phyloP scores from a whole-genome alignment of 2,113 vertebrate species.

The Taurulus bubalis region DNA sequence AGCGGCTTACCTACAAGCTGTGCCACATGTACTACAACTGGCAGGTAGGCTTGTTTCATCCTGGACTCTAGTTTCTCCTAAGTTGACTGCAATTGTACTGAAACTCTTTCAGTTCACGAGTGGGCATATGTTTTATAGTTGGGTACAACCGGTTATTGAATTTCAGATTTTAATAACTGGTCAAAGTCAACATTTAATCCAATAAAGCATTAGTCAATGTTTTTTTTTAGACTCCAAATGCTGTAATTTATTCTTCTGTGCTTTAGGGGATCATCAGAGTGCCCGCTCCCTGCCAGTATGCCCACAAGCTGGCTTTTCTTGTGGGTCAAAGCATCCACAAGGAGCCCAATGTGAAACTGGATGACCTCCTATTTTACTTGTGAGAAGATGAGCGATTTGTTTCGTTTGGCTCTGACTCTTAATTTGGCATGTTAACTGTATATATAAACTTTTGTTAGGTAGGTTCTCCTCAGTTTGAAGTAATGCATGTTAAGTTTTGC shows the following conservation, averaged over 20 bases:
- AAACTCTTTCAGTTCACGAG: background rate
- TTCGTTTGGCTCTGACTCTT: background rate
- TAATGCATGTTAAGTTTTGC: background rate
- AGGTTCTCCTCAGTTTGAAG: background rate
- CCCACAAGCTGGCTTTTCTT: conserved; percentile 95
- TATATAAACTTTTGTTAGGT: background rate
- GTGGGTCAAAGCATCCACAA: conserved; percentile 94
- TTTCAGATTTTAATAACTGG: background rate
- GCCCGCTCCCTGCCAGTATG: conserved; percentile 96
- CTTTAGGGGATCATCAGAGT: conserved; percentile 91
- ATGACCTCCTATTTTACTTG: conserved; percentile 92
- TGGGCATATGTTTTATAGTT: background rate
- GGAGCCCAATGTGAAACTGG: conserved; percentile 86
- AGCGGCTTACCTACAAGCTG: conserved; percentile 94
- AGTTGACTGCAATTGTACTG: background rate
- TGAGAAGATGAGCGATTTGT: conserved; percentile 61
- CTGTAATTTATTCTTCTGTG: background rate
- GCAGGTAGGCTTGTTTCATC: conserved; percentile 82
- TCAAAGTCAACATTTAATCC: background rate
- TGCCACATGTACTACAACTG: conserved; percentile 98
- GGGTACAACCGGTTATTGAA: background rate
- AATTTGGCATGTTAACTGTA: background rate
- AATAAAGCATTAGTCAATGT: too few relatives aligned
- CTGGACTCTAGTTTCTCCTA: background rate
- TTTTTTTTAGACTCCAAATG: background rate